These are phyloP conservation scores for Pterophyllum scalare DNA, from an alignment of 2,113 vertebrate genomes.

Conservation along the genomic window DNA sequence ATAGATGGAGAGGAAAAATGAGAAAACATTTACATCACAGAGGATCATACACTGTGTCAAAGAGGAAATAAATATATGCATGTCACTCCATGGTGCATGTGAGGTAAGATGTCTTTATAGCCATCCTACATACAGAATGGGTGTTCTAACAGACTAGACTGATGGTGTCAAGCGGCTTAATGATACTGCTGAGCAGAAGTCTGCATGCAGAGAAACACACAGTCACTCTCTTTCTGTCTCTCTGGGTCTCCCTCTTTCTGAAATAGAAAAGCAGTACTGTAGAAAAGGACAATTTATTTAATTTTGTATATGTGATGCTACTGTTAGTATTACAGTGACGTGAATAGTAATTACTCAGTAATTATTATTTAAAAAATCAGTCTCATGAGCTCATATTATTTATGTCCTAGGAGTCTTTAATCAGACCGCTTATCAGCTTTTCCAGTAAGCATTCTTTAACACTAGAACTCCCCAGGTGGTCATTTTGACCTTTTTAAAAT, in stretches of 20 bases:
- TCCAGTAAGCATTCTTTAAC: not conserved
- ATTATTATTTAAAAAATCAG: not conserved
- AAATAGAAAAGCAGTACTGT: not conserved
- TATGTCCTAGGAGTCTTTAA: not conserved
- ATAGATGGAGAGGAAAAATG: not conserved
- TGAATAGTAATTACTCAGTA: not conserved
- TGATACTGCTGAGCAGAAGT: conserved; percentile 8
- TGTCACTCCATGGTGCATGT: not conserved
- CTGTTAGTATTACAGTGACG: not conserved
- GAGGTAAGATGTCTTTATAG: conserved; percentile 9
- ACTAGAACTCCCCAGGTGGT: too few species aligned
- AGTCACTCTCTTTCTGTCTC: too few species aligned
- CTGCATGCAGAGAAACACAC: conserved; percentile 9
- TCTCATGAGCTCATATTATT: not conserved
- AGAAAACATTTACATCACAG: not conserved
- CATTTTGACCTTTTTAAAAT: too few species aligned
- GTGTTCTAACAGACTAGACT: conserved; percentile 21
- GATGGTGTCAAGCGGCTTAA: conserved; percentile 43
- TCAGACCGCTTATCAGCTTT: conserved; percentile 1
- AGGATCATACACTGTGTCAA: conserved; percentile 15
- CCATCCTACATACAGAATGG: conserved; percentile 11
- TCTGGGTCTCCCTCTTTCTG: not conserved
- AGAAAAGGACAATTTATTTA: not conserved
- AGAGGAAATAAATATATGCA: not conserved
- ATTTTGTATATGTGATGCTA: not conserved